Percentiles rank a stretch among this genome's conserved stretches.
Conservation (phyloP, 2,888 invertebrate genomes). For the Laspeyria flexula region DNA sequence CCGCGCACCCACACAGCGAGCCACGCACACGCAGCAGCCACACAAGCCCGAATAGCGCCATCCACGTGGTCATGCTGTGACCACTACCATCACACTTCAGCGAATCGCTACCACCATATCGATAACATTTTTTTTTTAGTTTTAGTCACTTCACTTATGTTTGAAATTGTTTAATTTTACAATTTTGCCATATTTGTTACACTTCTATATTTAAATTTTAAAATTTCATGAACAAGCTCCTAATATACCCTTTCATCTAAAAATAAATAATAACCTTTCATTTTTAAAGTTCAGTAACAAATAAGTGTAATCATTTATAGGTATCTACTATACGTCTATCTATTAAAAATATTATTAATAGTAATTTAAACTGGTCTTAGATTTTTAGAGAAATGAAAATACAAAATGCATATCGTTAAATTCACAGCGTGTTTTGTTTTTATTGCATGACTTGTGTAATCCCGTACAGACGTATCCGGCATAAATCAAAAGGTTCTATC, state of each 20-base stretch:
- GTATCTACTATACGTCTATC: too few species aligned
- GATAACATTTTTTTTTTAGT: neutral
- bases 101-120: slow-evolving; percentile 46
- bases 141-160: slow-evolving; percentile 17
- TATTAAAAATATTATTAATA: too few species aligned
- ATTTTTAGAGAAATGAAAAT: too few species aligned
- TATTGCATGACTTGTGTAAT: neutral
- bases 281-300: too few species aligned
- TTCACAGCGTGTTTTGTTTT: too few species aligned
- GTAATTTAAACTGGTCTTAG: too few species aligned
- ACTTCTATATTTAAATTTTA: neutral
- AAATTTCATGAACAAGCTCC: slow-evolving; percentile 11
- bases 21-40: slow-evolving; percentile 93
- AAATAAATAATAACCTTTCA: too few species aligned
- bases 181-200: neutral
- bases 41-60: slow-evolving; percentile 95
- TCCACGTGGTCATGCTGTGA: slow-evolving; percentile 86
- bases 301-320: too few species aligned
- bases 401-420: too few species aligned
- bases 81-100: slow-evolving; percentile 62
- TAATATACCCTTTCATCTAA: slow-evolving; percentile 3
- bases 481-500: neutral
- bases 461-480: neutral
- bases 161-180: neutral
- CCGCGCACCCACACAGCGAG: slow-evolving; percentile 91